Conservation (phyloP, 2,888 invertebrate species). For the Brachylomia viminalis region DNA sequence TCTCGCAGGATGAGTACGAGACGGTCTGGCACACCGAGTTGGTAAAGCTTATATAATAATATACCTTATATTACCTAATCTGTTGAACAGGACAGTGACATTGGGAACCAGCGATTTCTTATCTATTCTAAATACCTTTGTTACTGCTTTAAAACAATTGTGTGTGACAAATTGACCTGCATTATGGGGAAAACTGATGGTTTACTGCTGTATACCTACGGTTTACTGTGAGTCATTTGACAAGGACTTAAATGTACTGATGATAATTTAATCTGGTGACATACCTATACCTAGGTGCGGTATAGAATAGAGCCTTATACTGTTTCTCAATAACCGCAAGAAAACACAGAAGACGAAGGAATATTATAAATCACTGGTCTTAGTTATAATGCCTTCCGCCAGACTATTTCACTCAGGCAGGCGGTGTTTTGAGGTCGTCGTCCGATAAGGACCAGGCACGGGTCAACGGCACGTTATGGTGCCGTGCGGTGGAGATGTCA, state of each 20-base stretch:
- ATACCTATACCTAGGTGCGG: not conserved
- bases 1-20: no score
- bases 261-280: slow-evolving; percentile 1
- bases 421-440: not conserved
- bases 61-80: no score
- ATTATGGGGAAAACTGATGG: slow-evolving; percentile 26
- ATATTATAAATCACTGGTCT: not conserved
- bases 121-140: slow-evolving; percentile 47
- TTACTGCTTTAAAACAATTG: slow-evolving; percentile 4
- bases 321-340: slow-evolving; percentile 17
- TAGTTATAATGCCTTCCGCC: not conserved
- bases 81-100: slow-evolving; percentile 31
- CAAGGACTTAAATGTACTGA: slow-evolving; percentile 1
- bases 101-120: slow-evolving; percentile 31
- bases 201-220: no score
- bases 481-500: no score
- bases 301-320: not conserved
- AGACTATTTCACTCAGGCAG: not conserved
- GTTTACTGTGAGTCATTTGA: slow-evolving; percentile 22
- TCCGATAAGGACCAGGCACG: no score
- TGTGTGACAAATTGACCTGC: slow-evolving; percentile 28
- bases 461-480: no score
- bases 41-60: no score
- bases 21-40: no score
- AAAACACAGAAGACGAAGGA: slow-evolving; percentile 3